Evolutionary conservation across 1,140 invertebrate genomes (phyloP), one percentile per base, ranked within the genome.

Genomic region (Dendrolimus kikuchii): DNA sequence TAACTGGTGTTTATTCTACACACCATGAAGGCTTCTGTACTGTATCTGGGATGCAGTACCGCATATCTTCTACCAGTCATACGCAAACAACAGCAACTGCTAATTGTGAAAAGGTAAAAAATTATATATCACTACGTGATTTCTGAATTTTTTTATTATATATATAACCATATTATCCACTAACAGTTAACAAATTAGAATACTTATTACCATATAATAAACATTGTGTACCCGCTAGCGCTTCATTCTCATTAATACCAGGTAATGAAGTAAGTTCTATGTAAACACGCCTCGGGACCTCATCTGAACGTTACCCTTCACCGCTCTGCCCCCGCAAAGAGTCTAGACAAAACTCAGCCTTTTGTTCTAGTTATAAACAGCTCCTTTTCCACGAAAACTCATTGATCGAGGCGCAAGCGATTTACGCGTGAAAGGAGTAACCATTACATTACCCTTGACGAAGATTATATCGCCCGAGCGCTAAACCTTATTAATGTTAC

Each of bases 1-100:
- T 95, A 55, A 95, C 94, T 2, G 93, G 93, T 36, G 93, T 95
- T 49, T 81, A 95, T 91, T 56, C 89, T 85, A 76, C 94, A 88
- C 46, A 94, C 75, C 93, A 94, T 68, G 94, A 95, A 81, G 93
- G 93, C 39, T 95, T 93, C 71, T 95, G 94, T 73, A 94, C 92
- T 55, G 93, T 93, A 57, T 92, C 92, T 10, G 93, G 92, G 37
- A 94, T 95, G 93, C 93, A 95, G 81, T 95, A 95, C 76, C 89
- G 93, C 48, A 94, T 94, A 64, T 90, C 89, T 4, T 91, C 93
- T 54, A 91, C 94, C 47, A 91, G 93, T 81, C 90, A 95, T 81
- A 92, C 93, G 63, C 91, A 95, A 88, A 93, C 94, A 48, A 92
- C 94, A 68, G 89, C 94, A 50, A 92, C 94, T 46, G 89, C 92